Evolutionary conservation across 2,888 invertebrate genomes (phyloP).

Genomic region (Parnassius glacialis): DNA sequence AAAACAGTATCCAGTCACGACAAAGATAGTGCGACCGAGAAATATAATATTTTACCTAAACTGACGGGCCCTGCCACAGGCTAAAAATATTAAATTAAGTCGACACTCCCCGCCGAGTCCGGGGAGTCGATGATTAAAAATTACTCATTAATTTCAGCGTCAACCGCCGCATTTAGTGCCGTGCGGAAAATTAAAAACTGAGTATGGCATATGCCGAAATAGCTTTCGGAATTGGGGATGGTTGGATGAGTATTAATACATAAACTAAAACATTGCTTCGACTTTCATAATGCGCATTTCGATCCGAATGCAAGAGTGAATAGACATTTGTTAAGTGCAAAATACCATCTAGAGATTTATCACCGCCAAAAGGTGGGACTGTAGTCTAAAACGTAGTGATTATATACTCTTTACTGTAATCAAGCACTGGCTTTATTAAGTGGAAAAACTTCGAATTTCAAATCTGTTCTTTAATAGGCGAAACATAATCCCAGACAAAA

Average conservation of each 20-base stretch:
- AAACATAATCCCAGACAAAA: not conserved
- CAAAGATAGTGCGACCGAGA: conserved; percentile 1
- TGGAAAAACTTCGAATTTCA: not conserved
- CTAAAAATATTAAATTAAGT: conserved; percentile 23
- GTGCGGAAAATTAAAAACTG: conserved; percentile 15
- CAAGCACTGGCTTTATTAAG: no score
- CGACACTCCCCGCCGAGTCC: conserved; percentile 12
- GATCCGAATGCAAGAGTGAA: no score
- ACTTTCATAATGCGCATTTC: no score
- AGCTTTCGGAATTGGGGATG: not conserved
- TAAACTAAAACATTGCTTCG: not conserved
- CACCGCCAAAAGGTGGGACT: no score
- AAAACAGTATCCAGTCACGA: conserved; percentile 1
- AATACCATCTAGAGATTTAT: no score
- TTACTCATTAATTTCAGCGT: conserved; percentile 32
- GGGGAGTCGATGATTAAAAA: conserved; percentile 29
- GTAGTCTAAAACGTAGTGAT: no score
- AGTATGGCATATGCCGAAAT: conserved; percentile 3
- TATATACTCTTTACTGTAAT: no score
- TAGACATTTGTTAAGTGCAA: no score
- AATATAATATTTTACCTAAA: conserved; percentile 13
- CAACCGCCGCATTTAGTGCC: conserved; percentile 4
- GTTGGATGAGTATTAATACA: not conserved
- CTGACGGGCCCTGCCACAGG: conserved; percentile 1
- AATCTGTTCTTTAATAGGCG: not conserved